Evolutionary conservation across 1,140 invertebrate genomes (phyloP), one percentile per base, ranked within the genome.

Genomic region (Zaprionus kolodkinae): DNA sequence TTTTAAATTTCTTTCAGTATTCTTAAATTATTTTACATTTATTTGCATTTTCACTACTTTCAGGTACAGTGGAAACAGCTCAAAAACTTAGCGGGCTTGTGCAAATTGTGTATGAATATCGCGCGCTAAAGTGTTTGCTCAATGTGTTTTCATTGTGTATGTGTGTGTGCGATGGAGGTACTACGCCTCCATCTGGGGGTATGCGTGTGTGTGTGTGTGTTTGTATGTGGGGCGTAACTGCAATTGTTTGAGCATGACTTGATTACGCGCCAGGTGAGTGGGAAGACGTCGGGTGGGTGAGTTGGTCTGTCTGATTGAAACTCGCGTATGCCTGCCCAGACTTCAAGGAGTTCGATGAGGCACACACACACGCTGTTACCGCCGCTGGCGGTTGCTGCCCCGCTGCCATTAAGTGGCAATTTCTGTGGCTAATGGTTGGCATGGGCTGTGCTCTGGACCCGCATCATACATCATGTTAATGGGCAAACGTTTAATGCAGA

Each of bases 391-490:
- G n/a, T 27, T n/a, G 36, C 56, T 45, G 30, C 50, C 55, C 17
- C 36, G 61, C 60, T 78, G 76, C 55, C 72, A 71, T 76, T 76
- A 72, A 78, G 67, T 78, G 76, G 76, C 73, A 43, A 68, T 79
- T 64, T 64, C 73, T 79, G 77, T 61, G 38, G 73, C 73, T 79
- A 79, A 79, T 79, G 67, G 72, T 15, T 63, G 40, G 43, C 38
- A 59, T 65, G 43, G 57, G 62, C 57, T 55, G 25, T 27, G 15
- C 10, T 36, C 60, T 56, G 66, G 38, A 27, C 56, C 33, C 25
- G 54, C 45, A 56, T 62, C 75, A 78, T 78, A 74, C 65, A 78
- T 78, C 76, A 78, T 74, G 76, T 65, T 70, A 78, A 78, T 78
- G 76, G 45, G 72, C 65, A 40, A 75, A 64, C 76, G 72, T 78